Evolutionary conservation across 2,113 vertebrate species (phyloP), one percentile per base, ranked within the genome.

Genomic region (Eolophus roseicapilla): DNA sequence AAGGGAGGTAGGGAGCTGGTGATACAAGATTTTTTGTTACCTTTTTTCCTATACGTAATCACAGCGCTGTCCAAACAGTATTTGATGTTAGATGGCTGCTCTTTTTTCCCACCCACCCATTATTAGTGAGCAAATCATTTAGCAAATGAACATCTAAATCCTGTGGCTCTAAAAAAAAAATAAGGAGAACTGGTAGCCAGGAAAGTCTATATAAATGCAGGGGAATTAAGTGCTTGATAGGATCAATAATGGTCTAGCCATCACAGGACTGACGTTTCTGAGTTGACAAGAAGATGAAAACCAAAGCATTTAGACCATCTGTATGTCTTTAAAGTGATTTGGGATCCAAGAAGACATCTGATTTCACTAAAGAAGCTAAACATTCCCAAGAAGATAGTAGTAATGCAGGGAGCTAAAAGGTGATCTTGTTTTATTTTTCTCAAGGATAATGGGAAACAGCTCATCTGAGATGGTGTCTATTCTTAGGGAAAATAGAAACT

Each of bases 291-390:
- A 64, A 63, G 78, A 93, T 92, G 63, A 96, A 93, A 96, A 96
- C 59, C 33, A 80, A 88, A 96, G 53, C 53, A 44, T 93, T 88
- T 82, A 63, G 18, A 65, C 65, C 81, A 92, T 95, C 62, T 96
- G 84, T 82, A 74, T 74, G 63, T 86, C 78, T 95, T 93, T 96
- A 90, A 94, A 93, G 47, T 76, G 77, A 81, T 87, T 88, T 87
- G 52, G 50, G n/a, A 62, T 90, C 69, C 76, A 49, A 69, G 59
- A 74, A 33, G 79, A 85, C 95, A 96, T 93, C 85, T 96, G 93
- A 96, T 95, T 95, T 88, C 93, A 74, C 57, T 92, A 82, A 94
- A 67, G 74, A 73, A 95, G 62, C 65, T 46, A 73, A 86, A 92
- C 43, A 62, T 95, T 93, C 84, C 52, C 64, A 74, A 90, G 89